Evolutionary conservation across 1,140 invertebrate genomes (phyloP).

Genomic region (Zaprionus gabonicus): DNA sequence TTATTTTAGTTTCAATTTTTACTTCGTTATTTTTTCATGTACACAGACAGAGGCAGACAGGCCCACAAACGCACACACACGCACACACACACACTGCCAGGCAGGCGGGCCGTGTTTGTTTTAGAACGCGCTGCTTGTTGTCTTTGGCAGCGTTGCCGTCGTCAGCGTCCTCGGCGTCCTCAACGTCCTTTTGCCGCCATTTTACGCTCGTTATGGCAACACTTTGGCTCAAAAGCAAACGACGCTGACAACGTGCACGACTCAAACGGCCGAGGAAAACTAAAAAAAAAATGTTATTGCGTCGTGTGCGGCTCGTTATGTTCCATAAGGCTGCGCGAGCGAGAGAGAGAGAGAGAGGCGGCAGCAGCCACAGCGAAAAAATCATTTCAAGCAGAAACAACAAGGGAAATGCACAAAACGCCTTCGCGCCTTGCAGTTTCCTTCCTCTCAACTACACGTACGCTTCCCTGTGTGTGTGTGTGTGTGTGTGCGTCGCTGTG

Average conservation of each 20-base stretch:
- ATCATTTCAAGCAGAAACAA: conserved; percentile 81
- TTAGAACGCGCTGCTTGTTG: conserved; percentile 72
- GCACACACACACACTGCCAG: not conserved
- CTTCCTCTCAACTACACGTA: conserved; percentile 16
- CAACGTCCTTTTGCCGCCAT: conserved; percentile 76
- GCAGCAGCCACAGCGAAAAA: conserved; percentile 51
- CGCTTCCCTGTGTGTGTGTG: conserved; percentile 17
- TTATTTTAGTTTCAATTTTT: conserved; percentile 83
- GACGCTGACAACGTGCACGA: conserved; percentile 54
- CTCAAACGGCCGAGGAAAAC: conserved; percentile 59
- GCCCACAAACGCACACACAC: conserved; percentile 2
- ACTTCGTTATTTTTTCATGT: conserved; percentile 77
- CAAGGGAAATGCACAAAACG: conserved; percentile 78
- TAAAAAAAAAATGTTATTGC: conserved; percentile 49
- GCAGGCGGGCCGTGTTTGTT: conserved; percentile 59
- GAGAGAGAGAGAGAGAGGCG: not conserved
- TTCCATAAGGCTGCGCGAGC: conserved; percentile 33
- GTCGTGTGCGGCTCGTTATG: conserved; percentile 57
- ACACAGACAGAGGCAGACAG: conserved; percentile 28
- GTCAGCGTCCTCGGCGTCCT: conserved; percentile 12
- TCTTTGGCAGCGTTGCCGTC: conserved; percentile 56
- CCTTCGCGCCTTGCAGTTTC: conserved; percentile 65
- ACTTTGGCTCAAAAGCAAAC: conserved; percentile 81
- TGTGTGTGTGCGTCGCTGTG: not conserved
- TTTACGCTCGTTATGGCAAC: conserved; percentile 82